Conservation (phyloP, 2,797 vertebrate species). For the Dicrostonyx torquatus region DNA sequence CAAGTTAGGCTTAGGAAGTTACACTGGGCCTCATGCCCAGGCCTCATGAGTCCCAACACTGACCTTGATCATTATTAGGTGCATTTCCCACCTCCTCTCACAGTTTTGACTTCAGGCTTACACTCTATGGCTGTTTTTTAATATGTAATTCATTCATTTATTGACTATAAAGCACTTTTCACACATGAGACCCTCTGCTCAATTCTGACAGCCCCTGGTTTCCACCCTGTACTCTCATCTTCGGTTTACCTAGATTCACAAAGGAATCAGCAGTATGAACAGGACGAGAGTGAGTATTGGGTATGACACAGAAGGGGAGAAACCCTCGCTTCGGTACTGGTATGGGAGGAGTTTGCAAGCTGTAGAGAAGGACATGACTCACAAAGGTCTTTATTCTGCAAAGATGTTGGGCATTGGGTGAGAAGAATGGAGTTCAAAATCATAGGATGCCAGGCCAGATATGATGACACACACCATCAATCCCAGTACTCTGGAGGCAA, state of each 20-base stretch:
- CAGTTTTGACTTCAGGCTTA: background rate
- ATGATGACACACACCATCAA: background rate
- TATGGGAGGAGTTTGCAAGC: background rate
- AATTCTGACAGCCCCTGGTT: background rate
- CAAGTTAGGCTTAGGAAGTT: no score
- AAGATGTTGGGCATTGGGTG: background rate
- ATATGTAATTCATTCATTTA: background rate
- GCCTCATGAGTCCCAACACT: no score
- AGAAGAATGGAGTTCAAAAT: constrained; percentile 25
- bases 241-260: background rate
- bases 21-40: no score
- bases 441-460: background rate
- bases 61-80: background rate
- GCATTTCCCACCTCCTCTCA: background rate
- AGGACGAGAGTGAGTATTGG: background rate
- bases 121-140: background rate
- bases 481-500: background rate
- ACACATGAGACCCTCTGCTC: background rate
- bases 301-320: background rate
- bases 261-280: background rate
- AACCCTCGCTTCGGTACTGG: background rate
- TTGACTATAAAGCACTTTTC: background rate
- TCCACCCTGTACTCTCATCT: background rate
- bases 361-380: background rate
- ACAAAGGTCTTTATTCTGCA: background rate